Evolutionary conservation across 2,113 vertebrate species (phyloP), one percentile per base, ranked within the genome.

Genomic region (Dipodomys stephensi): DNA sequence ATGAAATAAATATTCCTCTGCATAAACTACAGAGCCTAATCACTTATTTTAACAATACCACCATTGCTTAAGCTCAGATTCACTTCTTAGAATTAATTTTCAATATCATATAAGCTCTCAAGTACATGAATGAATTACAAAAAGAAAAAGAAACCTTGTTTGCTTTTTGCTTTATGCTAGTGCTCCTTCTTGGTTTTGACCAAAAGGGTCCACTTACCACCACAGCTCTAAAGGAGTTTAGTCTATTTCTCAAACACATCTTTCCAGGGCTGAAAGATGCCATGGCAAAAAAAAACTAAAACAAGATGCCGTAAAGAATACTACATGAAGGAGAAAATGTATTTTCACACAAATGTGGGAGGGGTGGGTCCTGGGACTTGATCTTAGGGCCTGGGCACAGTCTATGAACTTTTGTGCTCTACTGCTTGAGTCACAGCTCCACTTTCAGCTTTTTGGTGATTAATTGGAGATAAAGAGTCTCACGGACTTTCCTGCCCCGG

Each of bases 41-140:
- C 62, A 53, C 11, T 89, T 92, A 86, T 68, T 91, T 96, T 90
- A 89, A 78, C 32, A 94, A 83, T 25, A 73, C 7, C n/a, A 91
- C 4, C 74, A 93, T 15, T 93, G 35, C 46, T 85, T 94, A 94
- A 93, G 83, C 27, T 90, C 77, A 85, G 20, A 91, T 28, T 87
- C 23, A 46, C 44, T 83, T 91, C 39, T 80, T 72, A 73, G 68
- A 90, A 87, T 71, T 81, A 49, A 77, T 77, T 84, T 79, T 86
- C 32, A 93, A 44, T 49, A 81, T 0, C 30, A 35, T 35, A 8
- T 83, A 32, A 83, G 18, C 30, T 39, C 82, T 91, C 35, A 60
- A 79, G 62, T 23, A 92, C 4, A 90, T 4, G 46, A 1, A 90
- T 25, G 82, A 35, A 79, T 86, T 35, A 92, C 32, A 91, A 76